A percentile compares a stretch with the other conserved stretches of the same genome.
These are phyloP conservation scores for Bombyx huttoni DNA, from an alignment of 2,888 invertebrate species.

Conservation along the genomic window DNA sequence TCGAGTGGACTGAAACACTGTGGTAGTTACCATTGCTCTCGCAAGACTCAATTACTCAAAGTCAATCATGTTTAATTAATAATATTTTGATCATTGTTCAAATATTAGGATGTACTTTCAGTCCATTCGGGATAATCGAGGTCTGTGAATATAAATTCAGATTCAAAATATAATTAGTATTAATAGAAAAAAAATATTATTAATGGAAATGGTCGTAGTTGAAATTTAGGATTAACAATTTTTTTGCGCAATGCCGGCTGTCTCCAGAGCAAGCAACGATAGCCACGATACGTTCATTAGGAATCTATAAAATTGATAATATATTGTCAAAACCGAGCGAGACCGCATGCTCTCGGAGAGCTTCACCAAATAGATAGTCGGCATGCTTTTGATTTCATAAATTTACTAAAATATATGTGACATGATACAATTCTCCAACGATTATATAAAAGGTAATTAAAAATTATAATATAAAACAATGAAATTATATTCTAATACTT, in stretches of 20 bases:
- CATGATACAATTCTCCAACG: conserved; percentile 59
- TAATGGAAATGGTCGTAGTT: background rate
- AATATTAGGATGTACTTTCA: background rate
- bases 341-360: no score
- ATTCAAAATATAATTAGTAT: background rate
- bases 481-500: conserved; percentile 68
- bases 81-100: no score
- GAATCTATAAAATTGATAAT: no score
- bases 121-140: background rate
- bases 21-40: background rate
- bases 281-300: background rate
- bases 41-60: no score
- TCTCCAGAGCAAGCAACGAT: background rate
- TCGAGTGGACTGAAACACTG: background rate
- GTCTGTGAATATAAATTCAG: background rate
- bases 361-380: background rate
- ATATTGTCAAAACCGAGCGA: no score
- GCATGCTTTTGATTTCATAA: conserved; percentile 16
- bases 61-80: no score
- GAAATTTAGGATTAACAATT: background rate
- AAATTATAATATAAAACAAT: conserved; percentile 30
- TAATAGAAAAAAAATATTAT: background rate
- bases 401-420: conserved; percentile 12
- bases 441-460: conserved; percentile 49
- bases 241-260: background rate